phyloP scores from a whole-genome alignment of 2,888 invertebrate genomes.

The Lordiphosa fenestrarum region DNA sequence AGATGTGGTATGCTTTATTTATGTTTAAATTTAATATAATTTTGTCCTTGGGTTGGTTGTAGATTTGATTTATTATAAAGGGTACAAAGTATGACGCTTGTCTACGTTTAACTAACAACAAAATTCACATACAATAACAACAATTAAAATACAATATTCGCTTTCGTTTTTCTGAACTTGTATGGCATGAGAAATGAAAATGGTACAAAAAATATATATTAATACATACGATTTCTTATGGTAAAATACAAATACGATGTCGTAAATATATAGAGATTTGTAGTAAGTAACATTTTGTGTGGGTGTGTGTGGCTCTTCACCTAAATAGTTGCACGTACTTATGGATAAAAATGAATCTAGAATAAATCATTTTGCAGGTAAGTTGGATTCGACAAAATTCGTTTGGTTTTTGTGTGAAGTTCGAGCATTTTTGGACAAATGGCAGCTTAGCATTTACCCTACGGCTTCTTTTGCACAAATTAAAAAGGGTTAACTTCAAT shows the following conservation, averaged over 20 bases:
- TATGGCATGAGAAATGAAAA: constrained; percentile 41
- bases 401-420: constrained; percentile 18
- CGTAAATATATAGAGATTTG: constrained; percentile 23
- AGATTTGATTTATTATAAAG: constrained; percentile 64
- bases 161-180: constrained; percentile 14
- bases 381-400: constrained; percentile 33
- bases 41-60: constrained; percentile 60
- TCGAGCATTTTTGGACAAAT: constrained; percentile 17
- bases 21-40: constrained; percentile 60
- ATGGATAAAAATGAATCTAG: constrained; percentile 36
- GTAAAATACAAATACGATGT: constrained; percentile 37
- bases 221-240: constrained; percentile 22
- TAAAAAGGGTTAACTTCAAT: constrained; percentile 34
- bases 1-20: constrained; percentile 21
- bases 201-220: constrained; percentile 47
- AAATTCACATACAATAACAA: constrained; percentile 48
- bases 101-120: constrained; percentile 69
- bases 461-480: neutral
- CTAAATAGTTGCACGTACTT: neutral
- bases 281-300: constrained; percentile 1
- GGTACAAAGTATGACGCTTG: constrained; percentile 70
- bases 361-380: constrained; percentile 32
- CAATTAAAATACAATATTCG: constrained; percentile 34
- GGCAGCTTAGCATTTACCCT: too few relatives aligned
- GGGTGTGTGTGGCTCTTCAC: constrained; percentile 12